Conservation (phyloP, 2,888 invertebrate species). For the Cataglyphis albicans region DNA sequence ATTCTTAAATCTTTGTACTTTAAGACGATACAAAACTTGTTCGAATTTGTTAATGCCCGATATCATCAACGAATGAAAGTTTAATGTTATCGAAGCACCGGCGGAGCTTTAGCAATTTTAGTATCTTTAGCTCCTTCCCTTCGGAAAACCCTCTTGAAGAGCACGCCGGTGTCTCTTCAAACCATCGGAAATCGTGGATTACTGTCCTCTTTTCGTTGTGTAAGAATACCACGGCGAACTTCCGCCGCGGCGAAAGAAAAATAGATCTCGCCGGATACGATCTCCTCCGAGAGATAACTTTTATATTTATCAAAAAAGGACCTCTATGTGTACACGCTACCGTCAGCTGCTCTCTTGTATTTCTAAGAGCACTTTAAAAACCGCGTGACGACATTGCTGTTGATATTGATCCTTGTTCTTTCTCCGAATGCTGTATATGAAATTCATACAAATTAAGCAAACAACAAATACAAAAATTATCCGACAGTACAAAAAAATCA, state of each 20-base stretch:
- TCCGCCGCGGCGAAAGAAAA: slow-evolving; percentile 66
- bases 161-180: slow-evolving; percentile 32
- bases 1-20: slow-evolving; percentile 16
- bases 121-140: slow-evolving; percentile 38
- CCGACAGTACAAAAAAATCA: neutral
- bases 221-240: slow-evolving; percentile 49
- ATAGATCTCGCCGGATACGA: slow-evolving; percentile 69
- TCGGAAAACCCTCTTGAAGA: slow-evolving; percentile 44
- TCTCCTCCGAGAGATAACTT: slow-evolving; percentile 66
- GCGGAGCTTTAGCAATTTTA: slow-evolving; percentile 51
- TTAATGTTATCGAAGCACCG: slow-evolving; percentile 61
- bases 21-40: slow-evolving; percentile 56
- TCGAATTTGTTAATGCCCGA: slow-evolving; percentile 63
- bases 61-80: slow-evolving; percentile 65
- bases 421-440: neutral
- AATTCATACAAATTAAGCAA: slow-evolving; percentile 22
- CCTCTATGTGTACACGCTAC: slow-evolving; percentile 29
- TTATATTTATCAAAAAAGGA: slow-evolving; percentile 63
- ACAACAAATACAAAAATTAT: slow-evolving; percentile 4
- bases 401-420: slow-evolving; percentile 10
- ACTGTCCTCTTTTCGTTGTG: slow-evolving; percentile 57
- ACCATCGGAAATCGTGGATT: slow-evolving; percentile 68
- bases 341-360: slow-evolving; percentile 61
- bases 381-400: slow-evolving; percentile 8
- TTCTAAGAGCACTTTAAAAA: slow-evolving; percentile 62